Evolutionary conservation across 37 sponge, comb jelly and placozoan genomes (phyloP), one percentile per base, ranked within the genome.

Genomic region (Crambe crambe): DNA sequence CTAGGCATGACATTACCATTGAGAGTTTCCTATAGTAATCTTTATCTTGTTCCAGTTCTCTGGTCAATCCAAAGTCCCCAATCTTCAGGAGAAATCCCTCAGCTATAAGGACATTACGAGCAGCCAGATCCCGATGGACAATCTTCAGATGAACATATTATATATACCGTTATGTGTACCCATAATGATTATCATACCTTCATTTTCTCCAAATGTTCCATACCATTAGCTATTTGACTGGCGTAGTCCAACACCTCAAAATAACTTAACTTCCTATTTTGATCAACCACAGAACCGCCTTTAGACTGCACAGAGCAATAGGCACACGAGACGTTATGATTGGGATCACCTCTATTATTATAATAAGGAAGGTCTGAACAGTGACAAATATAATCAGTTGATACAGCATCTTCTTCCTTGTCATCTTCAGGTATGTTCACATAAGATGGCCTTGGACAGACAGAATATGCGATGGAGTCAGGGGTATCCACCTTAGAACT

Each of bases 101-200:
- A 44, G 89, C 79, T 32, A 92, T 87, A 8, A 92, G 74, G 20
- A 92, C 81, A 75, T 92, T 92, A 5, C 92, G 74, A n/a, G 92
- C 92, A 42, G 92, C 92, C 54, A 92, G 40, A 64, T 92, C 92
- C 41, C 92, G 74, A 54, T 92, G 92, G 3, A 92, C 81, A 74
- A 70, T 80, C 90, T 90, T 57, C 35, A 71, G 2, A 58, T 25
- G 44, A 51, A 51, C 30, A 37, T 18, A 44, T n/a, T 22, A 22
- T 4, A 44, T 4, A 72, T 6, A 5, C 4, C 23, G 41, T 35
- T 36, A 36, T 4, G 4, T 10, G 30, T 36, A 31, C 12, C 37
- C 12, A 31, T 68, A 8, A 29, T 8, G 47, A 58, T 6, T 6
- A 20, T 42, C 44, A 26, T 74, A 91, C 92, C 76, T 83, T 83